Percentiles rank a stretch among this genome's conserved stretches.
phyloP scores from a whole-genome alignment of 2,113 vertebrate genomes.

The Stictonetta naevosa region DNA sequence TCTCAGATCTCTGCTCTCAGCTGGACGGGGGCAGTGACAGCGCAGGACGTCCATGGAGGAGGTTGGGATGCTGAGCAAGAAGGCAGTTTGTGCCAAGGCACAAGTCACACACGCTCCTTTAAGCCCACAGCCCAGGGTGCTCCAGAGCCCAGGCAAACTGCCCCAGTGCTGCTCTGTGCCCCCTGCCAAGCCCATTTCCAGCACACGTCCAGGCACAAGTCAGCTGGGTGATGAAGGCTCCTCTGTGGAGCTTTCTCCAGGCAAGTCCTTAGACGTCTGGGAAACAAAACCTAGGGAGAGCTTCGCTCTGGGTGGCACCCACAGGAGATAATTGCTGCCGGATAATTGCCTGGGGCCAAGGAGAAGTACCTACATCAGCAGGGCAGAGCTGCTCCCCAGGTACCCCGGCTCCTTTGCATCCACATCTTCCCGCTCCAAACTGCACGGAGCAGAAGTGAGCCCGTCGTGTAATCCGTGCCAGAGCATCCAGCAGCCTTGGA shows the following conservation, averaged over 20 bases:
- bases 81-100: not conserved
- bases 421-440: not conserved
- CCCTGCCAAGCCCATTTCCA: not conserved
- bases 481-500: not conserved
- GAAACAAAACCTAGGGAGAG: not conserved
- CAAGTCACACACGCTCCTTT: not conserved
- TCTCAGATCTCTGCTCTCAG: not conserved
- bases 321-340: slow-evolving; percentile 28
- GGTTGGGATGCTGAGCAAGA: not conserved
- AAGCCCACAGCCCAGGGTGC: not conserved
- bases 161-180: not conserved
- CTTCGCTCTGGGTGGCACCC: slow-evolving; percentile 37
- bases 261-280: not conserved
- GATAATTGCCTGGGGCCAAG: slow-evolving; percentile 1
- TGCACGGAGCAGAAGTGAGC: not conserved
- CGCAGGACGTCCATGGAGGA: not conserved
- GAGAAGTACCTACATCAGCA: slow-evolving; percentile 36
- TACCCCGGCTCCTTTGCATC: not conserved
- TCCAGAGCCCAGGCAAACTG: not conserved
- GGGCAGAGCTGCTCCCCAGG: not conserved
- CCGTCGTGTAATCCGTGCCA: rapidly evolving
- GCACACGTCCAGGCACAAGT: rapidly evolving
- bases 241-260: not conserved
- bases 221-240: not conserved
- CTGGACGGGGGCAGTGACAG: not conserved